Base-by-base conservation (phyloP, 2,888 invertebrate species). In the Pyrrhia umbra region DNA sequence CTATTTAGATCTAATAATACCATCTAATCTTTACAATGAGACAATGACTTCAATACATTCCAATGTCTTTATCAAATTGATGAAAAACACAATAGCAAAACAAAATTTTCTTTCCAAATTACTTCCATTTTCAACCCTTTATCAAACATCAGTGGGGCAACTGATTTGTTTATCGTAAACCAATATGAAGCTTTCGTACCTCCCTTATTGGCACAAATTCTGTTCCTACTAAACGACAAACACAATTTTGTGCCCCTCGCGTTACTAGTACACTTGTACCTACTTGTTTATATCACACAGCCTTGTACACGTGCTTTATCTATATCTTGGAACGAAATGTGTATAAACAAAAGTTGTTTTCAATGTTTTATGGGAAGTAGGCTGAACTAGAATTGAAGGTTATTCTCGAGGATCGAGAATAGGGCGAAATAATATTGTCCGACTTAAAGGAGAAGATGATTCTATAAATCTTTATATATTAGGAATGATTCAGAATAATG, bases 151-250 rank as follows among this genome's bases (percentile, higher is more conserved):
- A 50, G 54, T 71, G 71, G 77, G 65, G 46, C 59, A 77, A 59
- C 64, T 73, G 72, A 73, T 73, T 76, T 73, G 73, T 72, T 71
- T 72, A 72, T 65, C 77, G 55, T 66, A 72, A 66, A 77, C 60
- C 66, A 77, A 72, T 77, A 74, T 65, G 42, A 39, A 55, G 37
- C 66, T 57, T 37, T 34, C 54, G 50, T 51, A 51, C 54, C 60
- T 58, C 57, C 57, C 67, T 77, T 77, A 74, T 72, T 74, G 77
- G 57, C 61, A 61, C 74, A 74, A 77, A 74, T 77, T 77, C 46
- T 65, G 57, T 60, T 60, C 55, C 66, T 74, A 56, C 60, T 77
- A 49, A 58, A 66, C 77, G 58, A 54, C 58, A 74, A 77, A 74
- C 62, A 77, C 77, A 77, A 74, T 72, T 72, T 74, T 43, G 73